Evolutionary conservation across 2,113 vertebrate species (phyloP), one percentile per base, ranked within the genome.

Genomic region (Mirza zaza): DNA sequence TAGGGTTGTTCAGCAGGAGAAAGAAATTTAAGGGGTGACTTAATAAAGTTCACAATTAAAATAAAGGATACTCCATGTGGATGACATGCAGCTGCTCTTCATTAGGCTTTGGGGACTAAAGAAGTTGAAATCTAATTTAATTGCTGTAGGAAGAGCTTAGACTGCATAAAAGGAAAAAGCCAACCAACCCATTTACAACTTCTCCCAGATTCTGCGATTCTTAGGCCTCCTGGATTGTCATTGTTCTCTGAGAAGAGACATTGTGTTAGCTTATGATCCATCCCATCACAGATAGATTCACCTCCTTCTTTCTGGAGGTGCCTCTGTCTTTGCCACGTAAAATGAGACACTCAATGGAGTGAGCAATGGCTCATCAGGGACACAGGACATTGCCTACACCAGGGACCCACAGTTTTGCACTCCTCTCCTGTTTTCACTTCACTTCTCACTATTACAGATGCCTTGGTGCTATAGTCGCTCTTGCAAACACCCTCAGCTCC

Each of bases 111-210:
- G n/a, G 73, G 85, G 91, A 96, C 76, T 65, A 17, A 42, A 81
- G 93, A 94, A 95, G 77, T 93, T 82, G 67, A 91, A 96, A 67
- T 23, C 57, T 91, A 93, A 92, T 92, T 96, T 92, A 95, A 86
- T 95, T 93, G 55, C 23, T 45, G 21, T 25, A 76, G 27, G 48
- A 63, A 96, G 76, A 57, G 48, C 77, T 95, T 75, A 94, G 71
- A 25, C 20, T 59, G 76, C 52, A 48, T 63, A 29, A 87, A 90
- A 71, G 36, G 15, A 81, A 92, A 92, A 52, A 63, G 34, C 55
- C 65, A 63, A 25, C 9, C 6, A 29, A 18, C 1, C 23, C 3
- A 0, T 57, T 50, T 27, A 34, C 48, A 73, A 32, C 50, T 91
- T 96, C 45, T 65, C 32, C 65, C 8, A 25, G 7, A 29, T 55